Evolutionary conservation across 2,113 vertebrate genomes (phyloP).

Genomic region (Mesocricetus auratus): DNA sequence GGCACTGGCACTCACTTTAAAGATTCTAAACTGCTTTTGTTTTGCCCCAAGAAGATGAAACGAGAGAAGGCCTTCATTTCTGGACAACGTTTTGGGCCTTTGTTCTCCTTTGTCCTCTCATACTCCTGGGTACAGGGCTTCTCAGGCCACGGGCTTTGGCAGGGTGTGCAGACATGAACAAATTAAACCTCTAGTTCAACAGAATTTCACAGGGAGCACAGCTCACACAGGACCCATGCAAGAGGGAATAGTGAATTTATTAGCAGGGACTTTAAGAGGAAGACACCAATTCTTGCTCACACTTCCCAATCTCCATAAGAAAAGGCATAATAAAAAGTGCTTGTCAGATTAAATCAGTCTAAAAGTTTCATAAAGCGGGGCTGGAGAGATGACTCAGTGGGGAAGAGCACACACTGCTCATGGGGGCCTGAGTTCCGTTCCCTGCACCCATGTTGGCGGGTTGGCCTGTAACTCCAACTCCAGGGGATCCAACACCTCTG

Average conservation of each 20-base stretch:
- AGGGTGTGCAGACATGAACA: background rate
- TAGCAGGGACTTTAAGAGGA: background rate
- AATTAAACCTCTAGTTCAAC: background rate
- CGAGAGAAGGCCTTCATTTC: background rate
- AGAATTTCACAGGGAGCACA: background rate
- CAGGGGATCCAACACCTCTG: background rate
- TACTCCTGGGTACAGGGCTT: background rate
- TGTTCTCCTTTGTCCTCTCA: background rate
- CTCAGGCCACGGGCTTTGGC: background rate
- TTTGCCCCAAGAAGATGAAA: background rate
- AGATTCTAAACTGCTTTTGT: background rate
- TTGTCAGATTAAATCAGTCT: background rate
- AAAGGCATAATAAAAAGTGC: background rate
- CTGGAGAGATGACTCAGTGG: background rate
- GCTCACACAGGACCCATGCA: background rate
- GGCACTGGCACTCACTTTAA: background rate
- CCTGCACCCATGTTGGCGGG: background rate
- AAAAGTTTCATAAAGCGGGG: background rate
- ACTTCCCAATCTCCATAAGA: background rate
- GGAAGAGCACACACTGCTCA: background rate
- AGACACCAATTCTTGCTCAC: background rate
- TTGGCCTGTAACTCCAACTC: background rate
- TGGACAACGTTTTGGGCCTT: background rate
- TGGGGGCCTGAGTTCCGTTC: background rate
- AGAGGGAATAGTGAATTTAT: background rate